Evolutionary conservation across 2,888 invertebrate genomes (phyloP).

Genomic region (Epinotia nisella): DNA sequence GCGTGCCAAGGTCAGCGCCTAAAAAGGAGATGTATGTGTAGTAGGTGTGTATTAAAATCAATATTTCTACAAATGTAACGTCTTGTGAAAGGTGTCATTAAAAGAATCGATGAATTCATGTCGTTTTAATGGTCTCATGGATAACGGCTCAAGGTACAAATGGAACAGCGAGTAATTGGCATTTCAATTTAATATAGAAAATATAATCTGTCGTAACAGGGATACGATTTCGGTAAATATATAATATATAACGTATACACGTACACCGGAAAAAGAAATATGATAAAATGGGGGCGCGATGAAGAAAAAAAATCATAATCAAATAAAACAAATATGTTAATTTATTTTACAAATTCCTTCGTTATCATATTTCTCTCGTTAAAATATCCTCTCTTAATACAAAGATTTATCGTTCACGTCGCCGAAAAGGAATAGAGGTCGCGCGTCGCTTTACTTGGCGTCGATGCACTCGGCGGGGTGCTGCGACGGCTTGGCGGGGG

Average conservation of each 20-base stretch:
- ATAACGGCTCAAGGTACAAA: slow-evolving; percentile 78
- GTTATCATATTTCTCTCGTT: slow-evolving; percentile 85
- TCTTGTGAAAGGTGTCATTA: slow-evolving; percentile 61
- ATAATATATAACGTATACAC: slow-evolving; percentile 72
- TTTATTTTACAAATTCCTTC: slow-evolving; percentile 84
- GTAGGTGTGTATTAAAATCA: background rate
- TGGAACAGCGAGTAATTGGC: slow-evolving; percentile 75
- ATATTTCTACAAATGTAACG: slow-evolving; percentile 1
- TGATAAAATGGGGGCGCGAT: slow-evolving; percentile 63
- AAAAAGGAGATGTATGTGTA: background rate
- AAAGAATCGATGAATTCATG: slow-evolving; percentile 71
- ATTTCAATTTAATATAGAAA: slow-evolving; percentile 80
- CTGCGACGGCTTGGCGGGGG: slow-evolving; percentile 70
- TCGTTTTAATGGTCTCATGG: slow-evolving; percentile 74
- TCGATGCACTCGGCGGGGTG: slow-evolving; percentile 82
- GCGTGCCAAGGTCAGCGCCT: background rate
- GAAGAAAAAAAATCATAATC: slow-evolving; percentile 64
- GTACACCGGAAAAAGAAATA: slow-evolving; percentile 70
- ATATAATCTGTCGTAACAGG: slow-evolving; percentile 78
- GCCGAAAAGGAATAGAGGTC: slow-evolving; percentile 72
- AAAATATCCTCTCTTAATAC: slow-evolving; percentile 83
- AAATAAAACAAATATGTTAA: slow-evolving; percentile 85
- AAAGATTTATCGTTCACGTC: slow-evolving; percentile 82
- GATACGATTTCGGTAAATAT: slow-evolving; percentile 74
- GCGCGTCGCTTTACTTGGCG: slow-evolving; percentile 71